phyloP scores from a whole-genome alignment of 2,888 invertebrate genomes.

The Himalopsyche kuldschensis region DNA sequence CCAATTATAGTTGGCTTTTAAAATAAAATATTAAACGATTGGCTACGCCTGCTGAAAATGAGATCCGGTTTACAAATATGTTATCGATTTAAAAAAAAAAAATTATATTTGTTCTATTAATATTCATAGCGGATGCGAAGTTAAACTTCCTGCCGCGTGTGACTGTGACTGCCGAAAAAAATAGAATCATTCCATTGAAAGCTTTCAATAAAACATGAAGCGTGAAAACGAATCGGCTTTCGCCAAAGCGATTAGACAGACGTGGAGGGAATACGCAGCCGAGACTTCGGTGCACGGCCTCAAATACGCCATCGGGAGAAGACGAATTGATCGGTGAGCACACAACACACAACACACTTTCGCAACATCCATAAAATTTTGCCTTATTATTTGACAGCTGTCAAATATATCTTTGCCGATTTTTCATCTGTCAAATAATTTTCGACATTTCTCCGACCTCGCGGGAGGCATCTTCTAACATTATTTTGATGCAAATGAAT shows the following conservation, averaged over 20 bases:
- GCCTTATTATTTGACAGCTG: not conserved
- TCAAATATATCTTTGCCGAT: not conserved
- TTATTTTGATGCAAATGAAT: too few species aligned
- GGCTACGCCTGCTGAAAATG: too few species aligned
- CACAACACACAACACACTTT: not conserved
- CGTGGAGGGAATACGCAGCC: conserved; percentile 45
- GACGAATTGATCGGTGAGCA: conserved; percentile 32
- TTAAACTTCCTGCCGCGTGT: not conserved
- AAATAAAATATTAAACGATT: too few species aligned
- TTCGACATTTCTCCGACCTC: too few species aligned
- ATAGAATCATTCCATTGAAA: not conserved
- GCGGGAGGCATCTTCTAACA: too few species aligned
- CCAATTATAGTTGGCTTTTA: too few species aligned
- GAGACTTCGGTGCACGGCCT: conserved; percentile 47
- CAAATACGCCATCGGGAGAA: conserved; percentile 44
- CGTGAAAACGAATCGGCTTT: not conserved
- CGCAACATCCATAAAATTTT: not conserved
- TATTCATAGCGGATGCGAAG: not conserved
- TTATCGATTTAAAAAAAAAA: not conserved
- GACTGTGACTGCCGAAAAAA: not conserved
- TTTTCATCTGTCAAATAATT: too few species aligned
- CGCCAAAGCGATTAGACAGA: not conserved
- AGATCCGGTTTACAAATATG: too few species aligned
- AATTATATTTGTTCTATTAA: not conserved
- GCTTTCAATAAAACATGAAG: not conserved